Evolutionary conservation across 2,797 vertebrate genomes (phyloP), one percentile per base, ranked within the genome.

Genomic region (Melanotaenia pygmaea): DNA sequence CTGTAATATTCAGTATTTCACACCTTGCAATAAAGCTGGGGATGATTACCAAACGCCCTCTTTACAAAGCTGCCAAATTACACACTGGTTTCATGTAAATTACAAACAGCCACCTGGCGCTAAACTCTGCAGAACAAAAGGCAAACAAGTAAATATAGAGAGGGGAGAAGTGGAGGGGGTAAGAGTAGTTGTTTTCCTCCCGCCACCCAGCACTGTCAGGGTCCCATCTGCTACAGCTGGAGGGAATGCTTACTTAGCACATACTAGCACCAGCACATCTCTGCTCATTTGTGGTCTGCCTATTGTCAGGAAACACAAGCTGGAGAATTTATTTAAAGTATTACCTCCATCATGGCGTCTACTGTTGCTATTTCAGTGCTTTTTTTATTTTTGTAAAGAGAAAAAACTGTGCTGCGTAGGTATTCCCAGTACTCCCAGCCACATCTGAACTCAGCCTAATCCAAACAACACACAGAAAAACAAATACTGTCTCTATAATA

Each of bases 221-320:
- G 20, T 28, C 22, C 67, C n/a, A n/a, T 73, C 79, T 74, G 71
- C 76, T 73, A 28, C 64, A 79, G 81, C 78, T 76, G 70, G 67
- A 70, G 59, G 0, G 74, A 76, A 74, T 73, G 82, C 87, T 86
- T 63, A 74, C 72, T 86, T 86, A 65, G 90, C 92, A 86, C 22
- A 40, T 5, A 6, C 62, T 12, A 18, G 43, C 35, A 28, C 62
- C n/a, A 54, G 56, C 56, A 61, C 40, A 40, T 67, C 60, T 68
- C 18, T 54, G 10, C 74, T 76, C 64, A 53, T 78, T 82, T 72
- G 75, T 61, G 69, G 40, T 66, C 70, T n/a, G 1, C 47, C 80
- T 63, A 28, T 64, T 56, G 70, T 79, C 81, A 72, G 13, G 35
- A 78, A 77, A 81, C 64, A 70, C 58, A 9, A 76, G 66, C 72